Conservation (phyloP, 2,113 vertebrate species). For the Gracilinanus agilis region DNA sequence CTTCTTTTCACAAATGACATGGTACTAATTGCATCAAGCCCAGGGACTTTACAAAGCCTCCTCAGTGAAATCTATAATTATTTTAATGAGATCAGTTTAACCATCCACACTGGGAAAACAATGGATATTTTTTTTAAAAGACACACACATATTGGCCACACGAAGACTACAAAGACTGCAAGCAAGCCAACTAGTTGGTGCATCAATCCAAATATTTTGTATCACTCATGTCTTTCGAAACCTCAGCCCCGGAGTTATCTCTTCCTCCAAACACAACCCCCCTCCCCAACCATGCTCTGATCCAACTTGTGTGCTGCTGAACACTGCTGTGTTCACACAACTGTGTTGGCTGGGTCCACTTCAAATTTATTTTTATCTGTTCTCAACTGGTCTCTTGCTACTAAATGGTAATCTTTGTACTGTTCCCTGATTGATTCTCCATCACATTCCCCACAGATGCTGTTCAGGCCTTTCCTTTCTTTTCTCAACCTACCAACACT, state of each 20-base stretch:
- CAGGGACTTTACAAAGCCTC: neutral
- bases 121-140: neutral
- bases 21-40: neutral
- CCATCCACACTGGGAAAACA: neutral
- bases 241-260: neutral
- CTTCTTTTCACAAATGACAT: neutral
- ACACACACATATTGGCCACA: neutral
- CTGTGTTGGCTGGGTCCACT: neutral
- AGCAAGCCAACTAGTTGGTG: neutral
- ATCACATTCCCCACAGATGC: neutral
- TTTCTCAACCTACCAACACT: neutral
- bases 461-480: neutral
- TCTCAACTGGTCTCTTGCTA: neutral
- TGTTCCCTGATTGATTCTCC: neutral
- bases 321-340: neutral
- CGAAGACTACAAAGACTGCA: neutral
- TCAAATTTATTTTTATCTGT: neutral
- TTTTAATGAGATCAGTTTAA: neutral
- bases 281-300: neutral
- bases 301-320: neutral
- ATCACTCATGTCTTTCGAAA: neutral
- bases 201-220: neutral
- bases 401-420: neutral
- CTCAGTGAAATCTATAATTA: slow-evolving; percentile 2
- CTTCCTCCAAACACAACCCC: neutral